A percentile compares a stretch with the other conserved stretches of the same genome.
These are phyloP conservation scores for Cavia aperea DNA, from an alignment of 2,113 vertebrate species.

Conservation along the genomic window DNA sequence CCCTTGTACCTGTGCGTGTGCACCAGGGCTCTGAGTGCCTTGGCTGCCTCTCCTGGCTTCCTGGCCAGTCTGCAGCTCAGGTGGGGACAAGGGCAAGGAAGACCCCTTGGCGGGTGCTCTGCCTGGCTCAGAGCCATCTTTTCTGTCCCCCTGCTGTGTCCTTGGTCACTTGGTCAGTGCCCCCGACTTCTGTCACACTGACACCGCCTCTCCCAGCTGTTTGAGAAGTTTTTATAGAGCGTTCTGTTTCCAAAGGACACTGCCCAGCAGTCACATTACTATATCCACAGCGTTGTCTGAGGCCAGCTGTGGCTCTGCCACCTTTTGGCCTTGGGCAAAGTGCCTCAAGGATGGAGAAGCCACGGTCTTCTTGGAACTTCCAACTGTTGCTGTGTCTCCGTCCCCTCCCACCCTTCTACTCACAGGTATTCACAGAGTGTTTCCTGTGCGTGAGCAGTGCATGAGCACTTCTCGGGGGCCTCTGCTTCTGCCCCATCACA, in stretches of 20 bases:
- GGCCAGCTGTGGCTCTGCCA: rapidly evolving
- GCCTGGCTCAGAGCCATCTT: rapidly evolving
- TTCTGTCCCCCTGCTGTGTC: background rate
- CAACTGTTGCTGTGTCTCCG: rapidly evolving
- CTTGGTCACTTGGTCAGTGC: rapidly evolving
- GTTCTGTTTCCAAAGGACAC: background rate
- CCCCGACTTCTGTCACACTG: rapidly evolving
- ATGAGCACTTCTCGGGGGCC: rapidly evolving
- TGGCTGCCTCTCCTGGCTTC: rapidly evolving
- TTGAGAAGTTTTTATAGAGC: background rate
- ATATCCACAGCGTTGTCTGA: background rate
- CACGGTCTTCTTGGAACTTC: rapidly evolving
- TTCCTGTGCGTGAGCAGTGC: rapidly evolving
- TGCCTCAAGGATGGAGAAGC: background rate
- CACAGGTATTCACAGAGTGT: background rate
- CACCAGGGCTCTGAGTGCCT: rapidly evolving
- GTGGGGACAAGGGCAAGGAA: background rate
- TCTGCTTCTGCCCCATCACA: rapidly evolving
- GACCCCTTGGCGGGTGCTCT: background rate
- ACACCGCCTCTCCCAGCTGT: rapidly evolving
- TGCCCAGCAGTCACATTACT: background rate
- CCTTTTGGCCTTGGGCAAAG: background rate
- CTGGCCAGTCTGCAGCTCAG: rapidly evolving
- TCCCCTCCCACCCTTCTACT: rapidly evolving
- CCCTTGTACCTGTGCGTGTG: rapidly evolving